phyloP scores from a whole-genome alignment of 2,797 vertebrate species.

The Urosaurus nigricauda region DNA sequence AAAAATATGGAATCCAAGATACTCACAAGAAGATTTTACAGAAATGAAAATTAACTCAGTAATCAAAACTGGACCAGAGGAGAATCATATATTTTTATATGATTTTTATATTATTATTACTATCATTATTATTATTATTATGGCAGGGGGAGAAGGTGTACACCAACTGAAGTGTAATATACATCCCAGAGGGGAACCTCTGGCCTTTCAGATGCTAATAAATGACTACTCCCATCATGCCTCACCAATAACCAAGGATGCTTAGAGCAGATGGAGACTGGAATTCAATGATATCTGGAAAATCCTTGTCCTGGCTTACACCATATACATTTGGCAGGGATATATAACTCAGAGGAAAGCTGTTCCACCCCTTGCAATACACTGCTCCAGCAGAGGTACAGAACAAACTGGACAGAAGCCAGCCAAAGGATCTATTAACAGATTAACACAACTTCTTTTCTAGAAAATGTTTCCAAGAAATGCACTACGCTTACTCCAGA shows the following conservation, averaged over 20 bases:
- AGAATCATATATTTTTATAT: background rate
- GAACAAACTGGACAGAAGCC: too few relatives aligned
- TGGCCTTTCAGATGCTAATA: too few relatives aligned
- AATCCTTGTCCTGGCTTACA: background rate
- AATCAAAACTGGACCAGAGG: background rate
- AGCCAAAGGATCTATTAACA: background rate
- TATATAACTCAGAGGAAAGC: background rate
- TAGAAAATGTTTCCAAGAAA: background rate
- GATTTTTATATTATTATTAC: too few relatives aligned
- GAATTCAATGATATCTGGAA: background rate
- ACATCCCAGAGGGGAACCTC: too few relatives aligned
- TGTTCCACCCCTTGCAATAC: background rate
- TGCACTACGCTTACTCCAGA: background rate
- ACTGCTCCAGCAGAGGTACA: background rate
- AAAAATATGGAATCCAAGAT: background rate
- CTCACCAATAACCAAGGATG: too few relatives aligned
- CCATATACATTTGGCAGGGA: background rate
- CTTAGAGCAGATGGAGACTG: too few relatives aligned
- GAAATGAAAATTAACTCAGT: background rate
- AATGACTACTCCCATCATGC: too few relatives aligned
- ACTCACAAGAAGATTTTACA: conserved; percentile 52
- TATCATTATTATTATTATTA: too few relatives aligned
- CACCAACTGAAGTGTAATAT: too few relatives aligned
- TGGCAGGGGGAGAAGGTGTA: too few relatives aligned
- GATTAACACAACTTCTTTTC: background rate